Conservation (phyloP, 2,113 vertebrate genomes). For the Hypomesus transpacificus region DNA sequence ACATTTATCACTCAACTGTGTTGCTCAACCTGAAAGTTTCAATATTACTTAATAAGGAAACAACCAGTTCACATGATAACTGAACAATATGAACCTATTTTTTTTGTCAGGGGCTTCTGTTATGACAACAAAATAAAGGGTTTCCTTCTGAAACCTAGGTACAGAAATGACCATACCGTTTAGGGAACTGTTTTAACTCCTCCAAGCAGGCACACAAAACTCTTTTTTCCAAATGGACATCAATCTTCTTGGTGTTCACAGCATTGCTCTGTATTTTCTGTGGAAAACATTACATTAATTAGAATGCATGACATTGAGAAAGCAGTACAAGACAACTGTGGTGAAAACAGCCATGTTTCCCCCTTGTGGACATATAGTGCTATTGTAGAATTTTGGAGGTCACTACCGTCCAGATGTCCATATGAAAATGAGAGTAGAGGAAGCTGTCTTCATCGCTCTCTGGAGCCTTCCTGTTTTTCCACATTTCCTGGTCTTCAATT, state of each 20-base stretch:
- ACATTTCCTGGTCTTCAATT: slow-evolving; percentile 52
- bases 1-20: neutral
- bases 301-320: neutral
- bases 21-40: neutral
- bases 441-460: slow-evolving; percentile 54
- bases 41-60: slow-evolving; percentile 1
- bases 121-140: too few relatives aligned
- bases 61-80: neutral
- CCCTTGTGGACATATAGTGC: neutral
- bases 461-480: slow-evolving; percentile 37
- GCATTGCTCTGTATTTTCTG: slow-evolving; percentile 50
- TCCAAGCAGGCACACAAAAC: slow-evolving; percentile 49
- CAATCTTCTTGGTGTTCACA: slow-evolving; percentile 29
- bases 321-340: neutral
- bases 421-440: slow-evolving; percentile 51
- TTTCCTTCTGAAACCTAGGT: too few relatives aligned
- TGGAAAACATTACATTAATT: neutral
- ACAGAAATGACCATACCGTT: slow-evolving; percentile 43
- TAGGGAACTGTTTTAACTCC: slow-evolving; percentile 61
- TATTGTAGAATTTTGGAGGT: neutral
- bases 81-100: neutral
- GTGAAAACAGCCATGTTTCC: slow-evolving; percentile 23
- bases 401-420: slow-evolving; percentile 69
- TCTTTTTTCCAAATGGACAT: slow-evolving; percentile 51
- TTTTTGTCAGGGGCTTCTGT: neutral